These are phyloP conservation scores for Agrochola lychnidis DNA, from an alignment of 2,888 invertebrate species.

Conservation along the genomic window DNA sequence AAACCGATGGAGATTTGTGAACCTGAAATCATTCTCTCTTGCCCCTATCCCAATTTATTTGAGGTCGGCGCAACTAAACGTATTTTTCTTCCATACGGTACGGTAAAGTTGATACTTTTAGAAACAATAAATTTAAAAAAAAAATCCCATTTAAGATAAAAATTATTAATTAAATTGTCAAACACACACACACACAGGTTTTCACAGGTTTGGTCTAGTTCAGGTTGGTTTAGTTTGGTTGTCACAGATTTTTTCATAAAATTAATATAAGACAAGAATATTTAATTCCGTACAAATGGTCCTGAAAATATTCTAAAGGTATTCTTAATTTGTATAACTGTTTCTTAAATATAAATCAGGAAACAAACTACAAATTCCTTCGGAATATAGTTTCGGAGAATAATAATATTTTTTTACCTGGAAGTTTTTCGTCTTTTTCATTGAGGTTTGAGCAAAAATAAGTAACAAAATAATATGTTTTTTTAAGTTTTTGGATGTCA, in stretches of 20 bases:
- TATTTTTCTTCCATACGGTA: neutral
- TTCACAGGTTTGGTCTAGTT: too few species aligned
- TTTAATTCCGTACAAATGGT: neutral
- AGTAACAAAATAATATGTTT: neutral
- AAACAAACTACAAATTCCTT: slow-evolving; percentile 5
- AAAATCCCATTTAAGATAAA: neutral
- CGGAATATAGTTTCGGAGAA: slow-evolving; percentile 6
- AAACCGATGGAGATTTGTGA: too few species aligned
- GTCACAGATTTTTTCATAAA: neutral
- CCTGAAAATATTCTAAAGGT: neutral
- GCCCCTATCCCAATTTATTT: neutral
- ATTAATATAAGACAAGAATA: neutral
- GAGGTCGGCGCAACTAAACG: neutral
- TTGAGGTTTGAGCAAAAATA: neutral
- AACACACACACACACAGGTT: too few species aligned
- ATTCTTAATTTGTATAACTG: slow-evolving; percentile 4
- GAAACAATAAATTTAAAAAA: too few species aligned
- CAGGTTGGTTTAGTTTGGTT: too few species aligned
- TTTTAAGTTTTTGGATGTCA: neutral
- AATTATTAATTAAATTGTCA: neutral
- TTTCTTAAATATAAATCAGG: slow-evolving; percentile 14
- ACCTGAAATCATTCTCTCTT: neutral
- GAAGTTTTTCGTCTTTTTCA: neutral
- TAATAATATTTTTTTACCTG: slow-evolving; percentile 9
- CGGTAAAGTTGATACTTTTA: neutral